Evolutionary conservation across 2,113 vertebrate species (phyloP), one percentile per base, ranked within the genome.

Genomic region (Myiagra hebetior): DNA sequence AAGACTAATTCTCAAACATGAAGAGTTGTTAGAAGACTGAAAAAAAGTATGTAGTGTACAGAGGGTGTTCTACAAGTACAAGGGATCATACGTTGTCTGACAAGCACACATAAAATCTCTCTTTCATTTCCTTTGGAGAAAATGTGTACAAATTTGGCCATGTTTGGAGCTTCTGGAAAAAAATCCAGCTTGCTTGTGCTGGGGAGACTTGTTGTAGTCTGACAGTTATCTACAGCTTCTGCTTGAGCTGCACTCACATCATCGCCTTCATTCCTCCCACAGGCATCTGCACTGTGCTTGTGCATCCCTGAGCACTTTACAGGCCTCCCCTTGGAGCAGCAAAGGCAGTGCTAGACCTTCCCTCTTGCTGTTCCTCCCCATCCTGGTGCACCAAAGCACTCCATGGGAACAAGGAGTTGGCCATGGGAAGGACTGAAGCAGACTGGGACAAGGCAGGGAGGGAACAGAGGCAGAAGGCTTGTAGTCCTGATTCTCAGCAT

Each of bases 331-430:
- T 86, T 6, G 0, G 9, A 73, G 55, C 15, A 8, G 87, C 53
- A 56, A 49, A 85, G 41, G 30, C 82, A 86, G 82, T 11, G 1
- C 59, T 41, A 69, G 50, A 33, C 72, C 60, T 80, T 65, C 23
- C 68, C 35, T 90, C 70, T 24, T 2, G 0, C 57, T 42, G 31
- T 46, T 78, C 63, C 46, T 87, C 72, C 39, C 23, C 14, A 1
- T 52, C 63, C 72, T 24, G 33, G 23, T 33, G 47, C 27, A 60
- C n/a, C 15, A 21, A 35, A 23, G 31, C 24, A 13, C 37, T 60
- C 23, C 62, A 52, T 0, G 0, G 30, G 60, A 84, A 21, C 12
- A 16, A 74, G 27, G 39, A 68, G 13, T 4, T 1, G 0, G 47
- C 27, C 4, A 1, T 4, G 8, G 37, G 53, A 50, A 67, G n/a